phyloP scores from a whole-genome alignment of 2,888 invertebrate genomes.

The Eretmocerus hayati region DNA sequence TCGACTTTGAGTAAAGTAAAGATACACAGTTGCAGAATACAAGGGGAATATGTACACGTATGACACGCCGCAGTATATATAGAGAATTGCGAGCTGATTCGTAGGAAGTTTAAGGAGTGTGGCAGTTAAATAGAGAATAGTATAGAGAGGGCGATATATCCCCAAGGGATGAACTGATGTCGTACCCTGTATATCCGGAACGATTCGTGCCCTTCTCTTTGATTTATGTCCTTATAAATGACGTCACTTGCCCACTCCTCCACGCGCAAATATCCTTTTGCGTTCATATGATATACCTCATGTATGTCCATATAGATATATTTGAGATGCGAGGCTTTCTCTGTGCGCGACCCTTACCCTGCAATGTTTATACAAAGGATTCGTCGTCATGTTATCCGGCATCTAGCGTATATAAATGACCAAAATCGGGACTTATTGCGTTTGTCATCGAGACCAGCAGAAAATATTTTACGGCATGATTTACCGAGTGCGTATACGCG shows the following conservation, averaged over 20 bases:
- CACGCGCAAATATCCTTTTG: conserved; percentile 24
- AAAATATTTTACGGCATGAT: conserved; percentile 33
- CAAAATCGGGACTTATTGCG: conserved; percentile 47
- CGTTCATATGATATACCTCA: background rate
- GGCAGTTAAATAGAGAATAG: too few relatives aligned
- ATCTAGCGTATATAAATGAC: conserved; percentile 47
- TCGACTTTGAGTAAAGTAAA: too few relatives aligned
- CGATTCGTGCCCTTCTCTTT: conserved; percentile 41
- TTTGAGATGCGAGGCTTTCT: too few relatives aligned
- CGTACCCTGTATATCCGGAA: conserved; percentile 34
- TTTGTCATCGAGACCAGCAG: conserved; percentile 41
- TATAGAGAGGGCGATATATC: too few relatives aligned
- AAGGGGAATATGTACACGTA: too few relatives aligned
- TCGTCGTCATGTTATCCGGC: conserved; percentile 44
- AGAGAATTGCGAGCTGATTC: conserved; percentile 17
- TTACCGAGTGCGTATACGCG: conserved; percentile 6
- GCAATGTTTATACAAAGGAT: conserved; percentile 44
- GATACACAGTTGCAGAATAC: too few relatives aligned
- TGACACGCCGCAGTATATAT: too few relatives aligned
- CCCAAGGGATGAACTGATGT: too few relatives aligned
- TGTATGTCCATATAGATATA: too few relatives aligned
- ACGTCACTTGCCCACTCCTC: conserved; percentile 44
- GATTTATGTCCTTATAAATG: conserved; percentile 48
- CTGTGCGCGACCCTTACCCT: background rate
- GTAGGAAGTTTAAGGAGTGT: too few relatives aligned